phyloP scores from a whole-genome alignment of 1,140 invertebrate species.

The Diprion similis region DNA sequence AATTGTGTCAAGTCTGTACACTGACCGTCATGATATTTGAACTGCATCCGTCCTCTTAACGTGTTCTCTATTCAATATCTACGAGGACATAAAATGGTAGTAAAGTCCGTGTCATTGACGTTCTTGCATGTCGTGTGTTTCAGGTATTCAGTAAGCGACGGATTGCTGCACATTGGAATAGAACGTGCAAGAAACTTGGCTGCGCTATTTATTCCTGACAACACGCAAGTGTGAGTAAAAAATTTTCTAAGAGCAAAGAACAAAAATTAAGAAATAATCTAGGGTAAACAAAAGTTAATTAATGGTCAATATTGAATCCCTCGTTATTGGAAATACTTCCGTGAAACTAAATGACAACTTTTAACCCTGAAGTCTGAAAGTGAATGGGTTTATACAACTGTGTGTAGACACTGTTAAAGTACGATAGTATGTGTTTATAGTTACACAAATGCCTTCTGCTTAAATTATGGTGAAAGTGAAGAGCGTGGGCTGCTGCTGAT shows the following conservation, averaged over 20 bases:
- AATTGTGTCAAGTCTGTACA: not conserved
- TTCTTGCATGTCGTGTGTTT: constrained; percentile 29
- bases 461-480: constrained; percentile 10
- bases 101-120: not conserved
- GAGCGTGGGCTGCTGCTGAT: constrained; percentile 8
- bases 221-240: constrained; percentile 77
- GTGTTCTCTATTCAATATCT: no score
- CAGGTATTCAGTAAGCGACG: constrained; percentile 84
- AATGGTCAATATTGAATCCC: not conserved
- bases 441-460: not conserved
- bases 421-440: not conserved
- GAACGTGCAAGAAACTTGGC: constrained; percentile 88
- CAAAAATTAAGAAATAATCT: not conserved
- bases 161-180: constrained; percentile 83
- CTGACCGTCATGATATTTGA: no score
- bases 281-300: not conserved
- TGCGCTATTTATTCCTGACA: constrained; percentile 79
- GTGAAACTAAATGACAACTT: not conserved
- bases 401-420: not conserved
- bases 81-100: no score
- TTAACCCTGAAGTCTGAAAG: no score
- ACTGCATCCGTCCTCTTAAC: no score
- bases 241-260: not conserved
- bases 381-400: no score
- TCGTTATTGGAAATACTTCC: not conserved